These are phyloP conservation scores for Anas acuta DNA, from an alignment of 2,797 vertebrate species.

Conservation along the genomic window DNA sequence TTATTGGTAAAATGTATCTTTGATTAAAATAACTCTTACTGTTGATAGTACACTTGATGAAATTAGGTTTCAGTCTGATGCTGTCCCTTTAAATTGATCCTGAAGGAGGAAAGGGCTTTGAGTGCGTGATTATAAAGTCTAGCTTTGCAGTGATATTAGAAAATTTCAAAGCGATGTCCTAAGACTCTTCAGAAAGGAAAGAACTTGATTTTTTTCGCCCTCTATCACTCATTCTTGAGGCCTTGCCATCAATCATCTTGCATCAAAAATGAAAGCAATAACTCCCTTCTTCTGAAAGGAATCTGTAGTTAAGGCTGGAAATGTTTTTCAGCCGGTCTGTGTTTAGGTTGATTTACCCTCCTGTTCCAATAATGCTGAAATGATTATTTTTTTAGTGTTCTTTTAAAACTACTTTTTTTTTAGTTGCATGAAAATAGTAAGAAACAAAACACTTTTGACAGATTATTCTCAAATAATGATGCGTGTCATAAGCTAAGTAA, in stretches of 20 bases:
- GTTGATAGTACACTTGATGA: constrained; percentile 14
- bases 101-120: neutral
- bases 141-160: neutral
- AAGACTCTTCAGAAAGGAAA: constrained; percentile 1
- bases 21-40: constrained; percentile 40
- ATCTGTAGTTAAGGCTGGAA: neutral
- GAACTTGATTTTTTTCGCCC: neutral
- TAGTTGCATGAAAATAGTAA: neutral
- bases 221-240: neutral
- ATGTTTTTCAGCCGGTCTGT: neutral
- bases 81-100: constrained; percentile 15
- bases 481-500: neutral
- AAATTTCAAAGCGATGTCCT: neutral
- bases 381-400: neutral
- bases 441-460: constrained; percentile 7
- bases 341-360: neutral
- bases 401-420: neutral
- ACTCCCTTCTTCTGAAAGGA: neutral
- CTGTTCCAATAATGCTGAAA: neutral
- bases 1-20: neutral
- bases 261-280: constrained; percentile 4
- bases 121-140: neutral
- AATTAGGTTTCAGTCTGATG: neutral
- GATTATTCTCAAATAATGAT: neutral
- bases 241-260: neutral